Evolutionary conservation across 2,888 invertebrate genomes (phyloP).

Genomic region (Bellardia pandia): DNA sequence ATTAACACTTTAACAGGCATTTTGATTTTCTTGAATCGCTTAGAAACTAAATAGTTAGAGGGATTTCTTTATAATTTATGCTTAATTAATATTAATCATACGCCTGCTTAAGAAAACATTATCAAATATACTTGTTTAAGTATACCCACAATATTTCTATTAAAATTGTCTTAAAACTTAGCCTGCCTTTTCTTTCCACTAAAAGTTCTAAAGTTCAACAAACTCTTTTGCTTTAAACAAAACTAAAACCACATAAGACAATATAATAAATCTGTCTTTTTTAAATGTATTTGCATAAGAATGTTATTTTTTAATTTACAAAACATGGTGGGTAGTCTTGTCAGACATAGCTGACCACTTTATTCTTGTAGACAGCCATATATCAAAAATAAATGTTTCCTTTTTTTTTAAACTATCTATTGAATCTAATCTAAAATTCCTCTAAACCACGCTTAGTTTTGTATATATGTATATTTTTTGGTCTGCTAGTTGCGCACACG

Average conservation of each 20-base stretch:
- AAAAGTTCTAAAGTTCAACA: conserved; percentile 33
- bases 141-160: too few relatives aligned
- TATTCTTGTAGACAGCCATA: conserved; percentile 17
- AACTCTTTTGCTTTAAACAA: neutral
- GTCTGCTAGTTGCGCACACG: conserved; percentile 25
- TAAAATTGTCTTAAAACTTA: neutral
- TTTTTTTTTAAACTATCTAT: neutral
- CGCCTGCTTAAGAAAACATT: too few relatives aligned
- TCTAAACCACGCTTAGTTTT: conserved; percentile 29
- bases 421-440: conserved; percentile 51
- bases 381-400: conserved; percentile 26
- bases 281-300: neutral
- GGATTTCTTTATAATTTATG: too few relatives aligned
- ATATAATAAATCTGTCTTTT: neutral
- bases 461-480: conserved; percentile 8
- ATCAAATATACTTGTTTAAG: too few relatives aligned
- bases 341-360: neutral
- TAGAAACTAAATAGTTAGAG: too few relatives aligned
- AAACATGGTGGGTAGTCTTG: conserved; percentile 34
- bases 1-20: too few relatives aligned
- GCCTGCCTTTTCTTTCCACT: neutral
- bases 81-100: too few relatives aligned
- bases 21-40: too few relatives aligned
- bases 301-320: neutral
- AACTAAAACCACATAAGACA: neutral